Base-by-base conservation (phyloP, 2,888 invertebrate genomes). In the Cantharis rufa region DNA sequence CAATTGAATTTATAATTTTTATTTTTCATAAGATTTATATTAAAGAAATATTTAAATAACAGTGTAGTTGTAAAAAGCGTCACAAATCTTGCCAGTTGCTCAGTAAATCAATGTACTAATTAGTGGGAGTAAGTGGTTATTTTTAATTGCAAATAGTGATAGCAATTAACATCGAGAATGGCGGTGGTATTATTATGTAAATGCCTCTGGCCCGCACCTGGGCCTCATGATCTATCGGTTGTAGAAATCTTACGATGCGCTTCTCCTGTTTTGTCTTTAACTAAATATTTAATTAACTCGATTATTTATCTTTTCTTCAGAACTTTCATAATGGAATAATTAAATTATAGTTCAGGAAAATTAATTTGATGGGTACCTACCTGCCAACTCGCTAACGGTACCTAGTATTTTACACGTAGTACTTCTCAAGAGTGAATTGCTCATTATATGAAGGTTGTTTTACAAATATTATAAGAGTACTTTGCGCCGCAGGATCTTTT, bases 101-200 rank as follows among this genome's bases (percentile, higher is more conserved):
- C 81, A 71, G 82, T 82, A 82, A 82, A 82, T 82, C 82, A 82
- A 82, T 81, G 82, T 81, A 78, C 80, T 82, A 82, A 82, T 81
- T 81, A 82, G 81, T 78, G 70, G 74, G 75, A 79, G 79, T 77
- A 80, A 79, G 80, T 81, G 81, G 82, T 82, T 83, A 82, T 81
- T 83, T 83, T 83, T 83, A 83, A 82, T 83, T 83, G 83, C 82
- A 82, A 83, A 83, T 83, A 83, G 82, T 82, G 81, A 82, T 81
- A 77, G 81, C 82, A 83, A 82, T 83, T 83, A 83, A 81, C 81
- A 82, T 82, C 74, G 78, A 76, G 74, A 76, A 78, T 78, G 74
- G 76, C 78, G 78, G 78, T 48, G 74, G 78, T 74, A 78, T 78
- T 78, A 78, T 78, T 78, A 78, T 78, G 78, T 78, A 78, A 78